Evolutionary conservation across 2,797 vertebrate species (phyloP).

Genomic region (Bucorvus abyssinicus): DNA sequence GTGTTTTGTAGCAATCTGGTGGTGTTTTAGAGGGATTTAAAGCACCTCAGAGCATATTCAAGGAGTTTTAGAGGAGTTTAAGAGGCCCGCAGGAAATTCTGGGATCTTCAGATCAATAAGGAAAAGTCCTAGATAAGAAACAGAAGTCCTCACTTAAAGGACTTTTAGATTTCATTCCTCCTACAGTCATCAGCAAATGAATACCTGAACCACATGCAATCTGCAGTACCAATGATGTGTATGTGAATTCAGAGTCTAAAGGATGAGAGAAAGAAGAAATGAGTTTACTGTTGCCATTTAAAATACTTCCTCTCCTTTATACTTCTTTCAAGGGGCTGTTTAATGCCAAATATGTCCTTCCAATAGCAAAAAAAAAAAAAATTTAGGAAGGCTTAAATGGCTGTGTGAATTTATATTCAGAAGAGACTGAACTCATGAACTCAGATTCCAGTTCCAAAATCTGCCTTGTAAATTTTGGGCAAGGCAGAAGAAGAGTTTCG

Average conservation of each 20-base stretch:
- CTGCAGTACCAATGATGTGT: not conserved
- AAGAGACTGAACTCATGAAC: not conserved
- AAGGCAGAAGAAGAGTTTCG: not conserved
- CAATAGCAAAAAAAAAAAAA: not conserved
- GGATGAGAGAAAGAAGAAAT: not conserved
- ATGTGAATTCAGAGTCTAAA: not conserved
- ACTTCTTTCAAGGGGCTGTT: not conserved
- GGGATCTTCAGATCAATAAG: not conserved
- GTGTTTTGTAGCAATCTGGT: not conserved
- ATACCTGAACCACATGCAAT: not conserved
- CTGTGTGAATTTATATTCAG: not conserved
- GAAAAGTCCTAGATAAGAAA: not conserved
- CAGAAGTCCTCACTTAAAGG: too few relatives aligned
- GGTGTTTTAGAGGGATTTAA: not conserved
- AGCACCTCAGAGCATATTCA: not conserved
- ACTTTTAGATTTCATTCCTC: too few relatives aligned
- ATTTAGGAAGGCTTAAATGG: not conserved
- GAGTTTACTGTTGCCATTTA: not conserved
- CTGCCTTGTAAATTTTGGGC: not conserved
- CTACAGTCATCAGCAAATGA: too few relatives aligned
- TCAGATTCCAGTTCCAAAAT: not conserved
- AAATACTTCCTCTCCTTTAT: not conserved
- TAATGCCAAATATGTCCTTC: not conserved
- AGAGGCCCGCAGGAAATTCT: not conserved
- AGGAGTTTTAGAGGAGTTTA: not conserved